Evolutionary conservation across 1,140 invertebrate genomes (phyloP), one percentile per base, ranked within the genome.

Genomic region (Potamilus streckersoni): DNA sequence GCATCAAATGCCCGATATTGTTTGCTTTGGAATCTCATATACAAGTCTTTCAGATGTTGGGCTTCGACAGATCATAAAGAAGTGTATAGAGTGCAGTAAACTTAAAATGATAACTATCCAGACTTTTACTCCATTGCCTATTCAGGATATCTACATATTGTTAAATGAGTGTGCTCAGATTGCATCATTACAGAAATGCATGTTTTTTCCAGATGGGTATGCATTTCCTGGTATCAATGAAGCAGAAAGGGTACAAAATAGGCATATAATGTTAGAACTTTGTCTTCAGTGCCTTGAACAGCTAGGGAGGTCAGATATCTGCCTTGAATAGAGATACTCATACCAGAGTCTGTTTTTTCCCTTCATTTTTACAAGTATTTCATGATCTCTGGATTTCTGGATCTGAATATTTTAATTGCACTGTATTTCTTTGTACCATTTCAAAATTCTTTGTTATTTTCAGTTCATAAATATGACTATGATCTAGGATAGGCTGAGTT

Each of bases 21-120:
- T 79, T n/a, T 87, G 85, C 80, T 83, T 88, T 70, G 83, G 84
- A 1, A 69, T 84, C 1, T 87, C 86, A 1, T 87, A 83, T 71
- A 85, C 84, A 75, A 82, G 82, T n/a, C 79, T 87, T 19, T 73
- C 74, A 19, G 56, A 74, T 12, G 58, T 73, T 8, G 78, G 71
- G 4, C 31, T 86, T 16, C 63, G 73, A n/a, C 62, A 76, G 27
- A 78, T 85, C 56, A 73, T 81, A 5, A 49, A 77, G 5, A 78
- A 80, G 17, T 82, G 80, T 67, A 71, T 74, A 20, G 79, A 79
- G n/a, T 82, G 80, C 65, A 23, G 13, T 16, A 17, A 38, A 20
- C 55, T 86, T 56, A 86, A 86, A 67, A 74, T 84, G 8, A 58
- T 88, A 63, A 79, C 80, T 27, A 66, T 86, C 14, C 85, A 88